A percentile compares a stretch with the other conserved stretches of the same genome.
Conservation (phyloP, 2,113 vertebrate species). For the Chaetodon trifascialis region DNA sequence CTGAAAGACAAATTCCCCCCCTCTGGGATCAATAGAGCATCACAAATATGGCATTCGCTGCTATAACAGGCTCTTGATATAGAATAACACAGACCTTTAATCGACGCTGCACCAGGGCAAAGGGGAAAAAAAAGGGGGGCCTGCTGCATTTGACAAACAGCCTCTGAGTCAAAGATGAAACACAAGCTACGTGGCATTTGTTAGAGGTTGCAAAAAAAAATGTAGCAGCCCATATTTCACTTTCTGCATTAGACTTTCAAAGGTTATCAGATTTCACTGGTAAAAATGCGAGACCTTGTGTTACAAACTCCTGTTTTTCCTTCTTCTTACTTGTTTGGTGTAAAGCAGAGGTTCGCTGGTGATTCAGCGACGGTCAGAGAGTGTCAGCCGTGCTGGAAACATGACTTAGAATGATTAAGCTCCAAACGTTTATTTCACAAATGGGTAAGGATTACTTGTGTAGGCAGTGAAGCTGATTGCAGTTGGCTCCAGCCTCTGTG, state of each 20-base stretch:
- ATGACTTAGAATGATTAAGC: conserved; percentile 61
- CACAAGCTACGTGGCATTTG: conserved; percentile 30
- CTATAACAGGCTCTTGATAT: conserved; percentile 52
- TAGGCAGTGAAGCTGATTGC: conserved; percentile 33
- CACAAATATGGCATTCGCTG: conserved; percentile 39
- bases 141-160: conserved; percentile 44
- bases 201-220: conserved; percentile 37
- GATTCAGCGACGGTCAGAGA: conserved; percentile 47
- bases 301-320: conserved; percentile 8
- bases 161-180: conserved; percentile 55
- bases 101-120: conserved; percentile 7
- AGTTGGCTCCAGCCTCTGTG: conserved; percentile 6
- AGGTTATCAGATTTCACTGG: conserved; percentile 30
- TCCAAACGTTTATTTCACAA: conserved; percentile 54
- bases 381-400: conserved; percentile 35
- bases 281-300: conserved; percentile 27
- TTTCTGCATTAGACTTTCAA: conserved; percentile 14
- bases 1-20: conserved; percentile 36
- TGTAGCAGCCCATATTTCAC: conserved; percentile 24
- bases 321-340: neutral
- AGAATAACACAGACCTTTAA: conserved; percentile 56
- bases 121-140: neutral
- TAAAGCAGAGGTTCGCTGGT: conserved; percentile 31
- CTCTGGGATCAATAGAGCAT: conserved; percentile 52
- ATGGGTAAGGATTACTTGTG: conserved; percentile 41